Evolutionary conservation across 2,113 vertebrate genomes (phyloP).

Genomic region (Labeo catla): DNA sequence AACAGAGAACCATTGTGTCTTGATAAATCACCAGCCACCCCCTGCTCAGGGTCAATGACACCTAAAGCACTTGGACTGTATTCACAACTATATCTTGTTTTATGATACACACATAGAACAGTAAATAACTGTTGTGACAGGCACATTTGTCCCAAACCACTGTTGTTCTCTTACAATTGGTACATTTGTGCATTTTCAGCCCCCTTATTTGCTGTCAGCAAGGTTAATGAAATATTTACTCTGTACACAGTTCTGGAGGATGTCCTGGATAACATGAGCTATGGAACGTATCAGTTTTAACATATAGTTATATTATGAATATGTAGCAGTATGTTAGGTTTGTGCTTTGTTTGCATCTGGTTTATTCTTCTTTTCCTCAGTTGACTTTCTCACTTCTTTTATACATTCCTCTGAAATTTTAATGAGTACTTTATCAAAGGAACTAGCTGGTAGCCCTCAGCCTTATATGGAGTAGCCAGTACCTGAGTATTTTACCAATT

Average conservation of each 20-base stretch:
- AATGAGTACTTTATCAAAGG: not conserved
- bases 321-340: no score
- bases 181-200: not conserved
- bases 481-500: not conserved
- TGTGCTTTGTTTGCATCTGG: not conserved
- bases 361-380: not conserved
- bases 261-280: not conserved
- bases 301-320: not conserved
- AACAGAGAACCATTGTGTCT: constrained; percentile 27
- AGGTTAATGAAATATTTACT: constrained; percentile 14
- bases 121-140: constrained; percentile 10
- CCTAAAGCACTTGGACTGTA: constrained; percentile 13
- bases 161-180: constrained; percentile 13
- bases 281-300: not conserved
- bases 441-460: not conserved
- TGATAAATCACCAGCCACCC: not conserved
- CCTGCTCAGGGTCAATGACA: constrained; percentile 5
- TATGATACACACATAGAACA: not conserved
- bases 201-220: constrained; percentile 12
- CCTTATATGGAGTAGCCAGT: not conserved
- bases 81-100: not conserved
- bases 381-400: not conserved
- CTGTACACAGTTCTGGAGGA: not conserved
- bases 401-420: not conserved
- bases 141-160: not conserved